These are phyloP conservation scores for Copidosoma aretas DNA, from an alignment of 2,888 invertebrate genomes.

Conservation along the genomic window DNA sequence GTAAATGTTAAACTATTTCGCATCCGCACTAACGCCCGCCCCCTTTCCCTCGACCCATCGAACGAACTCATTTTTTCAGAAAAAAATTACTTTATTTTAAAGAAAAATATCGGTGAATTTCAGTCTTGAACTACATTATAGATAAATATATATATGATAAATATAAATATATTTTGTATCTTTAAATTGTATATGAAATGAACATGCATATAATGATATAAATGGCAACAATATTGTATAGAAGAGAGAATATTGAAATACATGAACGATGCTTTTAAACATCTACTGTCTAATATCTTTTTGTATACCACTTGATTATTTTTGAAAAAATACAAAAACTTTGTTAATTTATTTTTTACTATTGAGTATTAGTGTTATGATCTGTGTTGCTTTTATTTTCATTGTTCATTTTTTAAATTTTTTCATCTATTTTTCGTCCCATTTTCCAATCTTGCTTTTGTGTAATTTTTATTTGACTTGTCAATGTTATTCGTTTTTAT, in stretches of 20 bases:
- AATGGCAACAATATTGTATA: constrained; percentile 61
- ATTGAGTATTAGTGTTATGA: constrained; percentile 18
- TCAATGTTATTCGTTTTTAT: background rate
- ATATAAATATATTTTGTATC: constrained; percentile 61
- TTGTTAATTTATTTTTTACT: constrained; percentile 25
- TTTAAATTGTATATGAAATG: constrained; percentile 61
- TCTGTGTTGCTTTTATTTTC: constrained; percentile 11
- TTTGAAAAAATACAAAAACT: constrained; percentile 16
- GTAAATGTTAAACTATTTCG: constrained; percentile 49
- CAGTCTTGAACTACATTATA: constrained; percentile 48
- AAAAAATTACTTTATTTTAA: constrained; percentile 40
- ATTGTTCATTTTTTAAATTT: constrained; percentile 10
- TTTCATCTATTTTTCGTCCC: constrained; percentile 22
- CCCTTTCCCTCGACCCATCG: background rate
- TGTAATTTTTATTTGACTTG: background rate
- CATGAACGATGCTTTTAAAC: constrained; percentile 63
- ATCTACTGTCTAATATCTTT: constrained; percentile 57
- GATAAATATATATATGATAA: constrained; percentile 44
- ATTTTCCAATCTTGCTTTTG: constrained; percentile 13
- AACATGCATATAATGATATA: constrained; percentile 60
- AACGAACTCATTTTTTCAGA: background rate
- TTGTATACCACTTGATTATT: constrained; percentile 39
- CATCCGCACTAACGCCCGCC: constrained; percentile 38
- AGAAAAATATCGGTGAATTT: constrained; percentile 49
- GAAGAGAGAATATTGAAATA: constrained; percentile 63